Evolutionary conservation across 2,113 vertebrate genomes (phyloP), one percentile per base, ranked within the genome.

Genomic region (Patagioenas fasciata): DNA sequence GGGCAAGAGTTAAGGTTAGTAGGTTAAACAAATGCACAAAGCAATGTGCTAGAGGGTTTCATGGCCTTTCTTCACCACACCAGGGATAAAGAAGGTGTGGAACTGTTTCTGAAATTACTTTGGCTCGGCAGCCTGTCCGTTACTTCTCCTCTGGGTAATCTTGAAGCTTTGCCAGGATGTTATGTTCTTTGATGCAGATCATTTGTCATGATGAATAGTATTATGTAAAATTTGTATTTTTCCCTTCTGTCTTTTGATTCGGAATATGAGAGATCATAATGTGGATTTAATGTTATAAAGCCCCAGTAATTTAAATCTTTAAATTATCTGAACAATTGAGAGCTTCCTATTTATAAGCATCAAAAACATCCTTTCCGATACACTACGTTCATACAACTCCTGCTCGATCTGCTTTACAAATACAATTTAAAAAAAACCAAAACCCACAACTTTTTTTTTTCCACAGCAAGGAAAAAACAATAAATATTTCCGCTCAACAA

Each of bases 121-220:
- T 87, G 56, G 54, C 73, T 88, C 23, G 2, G 74, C 54, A 91
- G 87, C 26, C 91, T 90, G 77, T 77, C 87, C 84, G 61, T 36
- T 77, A 86, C 82, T 57, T 97, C 62, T 97, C 93, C 88, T 96
- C 77, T 78, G 95, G 77, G 89, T 91, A 95, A 94, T 96, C 84
- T 51, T 95, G 65, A 94, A 78, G 86, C 88, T 88, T 77, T 94
- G 87, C 93, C 94, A 96, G 74, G 48, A 79, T 92, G 80, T 92
- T 96, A 91, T 79, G 81, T 88, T 88, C 95, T 88, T 88, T 82
- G 84, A 95, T 80, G 88, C 91, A 93, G 77, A 95, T 92, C 89
- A 91, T 92, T 97, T 97, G 87, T 95, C 66, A 80, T 58, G 38
- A 88, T 89, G 80, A 94, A 82, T 80, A 88, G 38, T 72, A 85